Conservation (phyloP, 1,140 invertebrate genomes). For the Acromyrmex heyeri region DNA sequence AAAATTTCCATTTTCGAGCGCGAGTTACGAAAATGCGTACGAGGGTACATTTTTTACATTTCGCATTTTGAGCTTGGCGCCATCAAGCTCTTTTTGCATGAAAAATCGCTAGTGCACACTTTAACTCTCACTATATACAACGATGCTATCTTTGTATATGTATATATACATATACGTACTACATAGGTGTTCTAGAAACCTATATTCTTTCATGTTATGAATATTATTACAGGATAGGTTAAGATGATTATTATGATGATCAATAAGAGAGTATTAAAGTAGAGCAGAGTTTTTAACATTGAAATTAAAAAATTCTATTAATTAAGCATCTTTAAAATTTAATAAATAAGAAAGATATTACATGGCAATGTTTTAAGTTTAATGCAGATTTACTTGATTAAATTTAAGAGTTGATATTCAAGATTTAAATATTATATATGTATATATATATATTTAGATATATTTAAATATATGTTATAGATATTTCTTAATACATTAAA, state of each 20-base stretch:
- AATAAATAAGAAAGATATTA: background rate
- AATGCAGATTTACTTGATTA: background rate
- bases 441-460: background rate
- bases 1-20: constrained; percentile 70
- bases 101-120: background rate
- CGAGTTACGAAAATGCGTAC: constrained; percentile 35
- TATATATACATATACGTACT: background rate
- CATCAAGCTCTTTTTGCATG: constrained; percentile 34
- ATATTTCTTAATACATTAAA: background rate
- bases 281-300: background rate
- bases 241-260: background rate
- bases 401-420: background rate
- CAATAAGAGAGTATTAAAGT: background rate
- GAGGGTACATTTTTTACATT: background rate
- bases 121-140: no score
- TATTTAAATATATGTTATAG: background rate
- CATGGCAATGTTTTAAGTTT: background rate
- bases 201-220: background rate
- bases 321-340: constrained; percentile 7
- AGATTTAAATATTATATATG: no score
- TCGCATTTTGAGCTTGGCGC: background rate
- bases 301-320: background rate
- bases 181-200: background rate
- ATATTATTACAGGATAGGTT: background rate
- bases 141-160: background rate